Evolutionary conservation across 2,888 invertebrate species (phyloP).

Genomic region (Drosophila tripunctata): DNA sequence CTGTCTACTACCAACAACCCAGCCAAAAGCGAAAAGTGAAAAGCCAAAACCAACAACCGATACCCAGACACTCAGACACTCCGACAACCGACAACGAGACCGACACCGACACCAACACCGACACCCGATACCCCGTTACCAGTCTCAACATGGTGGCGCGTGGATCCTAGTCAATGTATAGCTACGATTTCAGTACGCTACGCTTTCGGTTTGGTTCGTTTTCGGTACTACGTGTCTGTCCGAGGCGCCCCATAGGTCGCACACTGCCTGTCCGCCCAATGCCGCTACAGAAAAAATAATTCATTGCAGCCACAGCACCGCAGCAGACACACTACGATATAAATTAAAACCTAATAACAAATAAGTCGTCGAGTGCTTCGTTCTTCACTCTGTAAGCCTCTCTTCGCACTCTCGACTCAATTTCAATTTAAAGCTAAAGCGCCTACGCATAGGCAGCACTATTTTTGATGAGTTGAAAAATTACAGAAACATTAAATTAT

Average conservation of each 20-base stretch:
- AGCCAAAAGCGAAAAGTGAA: too few species aligned
- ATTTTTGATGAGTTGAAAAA: background rate
- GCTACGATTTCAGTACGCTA: conserved; percentile 38
- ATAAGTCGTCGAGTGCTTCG: conserved; percentile 67
- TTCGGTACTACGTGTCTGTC: conserved; percentile 24
- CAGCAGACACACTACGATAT: conserved; percentile 70
- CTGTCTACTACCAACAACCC: conserved; percentile 72
- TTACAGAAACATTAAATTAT: background rate
- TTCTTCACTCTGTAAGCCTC: conserved; percentile 2
- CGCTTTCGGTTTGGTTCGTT: background rate
- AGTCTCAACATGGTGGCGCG: conserved; percentile 54
- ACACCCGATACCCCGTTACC: conserved; percentile 40
- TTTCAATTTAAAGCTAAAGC: conserved; percentile 25
- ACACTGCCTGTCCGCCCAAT: conserved; percentile 71
- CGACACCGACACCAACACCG: conserved; percentile 33
- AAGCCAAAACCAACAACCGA: conserved; percentile 12
- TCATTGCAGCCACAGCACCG: conserved; percentile 63
- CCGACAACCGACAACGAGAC: conserved; percentile 4
- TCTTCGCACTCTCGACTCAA: conserved; percentile 20
- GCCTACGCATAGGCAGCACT: conserved; percentile 52
- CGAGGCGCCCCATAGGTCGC: conserved; percentile 56
- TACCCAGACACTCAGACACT: background rate
- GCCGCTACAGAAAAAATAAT: conserved; percentile 70
- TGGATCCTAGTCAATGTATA: conserved; percentile 64
- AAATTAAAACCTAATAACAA: conserved; percentile 82